Evolutionary conservation across 53 echinoderm and acorn worm species (phyloP), one percentile per base, ranked within the genome.

Genomic region (Glandiceps talaboti): DNA sequence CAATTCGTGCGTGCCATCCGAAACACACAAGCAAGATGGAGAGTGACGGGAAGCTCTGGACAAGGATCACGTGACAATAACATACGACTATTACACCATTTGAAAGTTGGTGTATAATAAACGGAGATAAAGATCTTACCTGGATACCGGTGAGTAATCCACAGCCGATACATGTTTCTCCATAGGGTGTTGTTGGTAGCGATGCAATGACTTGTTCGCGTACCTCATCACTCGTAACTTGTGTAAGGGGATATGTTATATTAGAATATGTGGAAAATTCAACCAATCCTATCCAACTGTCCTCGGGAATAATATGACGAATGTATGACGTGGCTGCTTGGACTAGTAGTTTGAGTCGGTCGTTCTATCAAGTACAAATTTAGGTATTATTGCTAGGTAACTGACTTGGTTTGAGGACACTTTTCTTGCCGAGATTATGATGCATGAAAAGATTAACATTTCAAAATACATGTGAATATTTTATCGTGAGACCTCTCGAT

Each of bases 161-260:
- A 76, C 81, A 87, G 0, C 92, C 92, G 30, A 92, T 92, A 29
- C 83, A 85, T 1, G 92, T 92, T 1, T 83, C 80, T 26, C 90
- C 92, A 12, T 27, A 28, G 31, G 90, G 30, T 0, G 1, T 0
- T 1, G 1, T 0, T 1, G 90, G 90, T 14, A 90, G 73, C 0
- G 76, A 32, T 0, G 75, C 27, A 1, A 84, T 26, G 29, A 90
- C 72, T 0, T 33, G 14, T 31, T 73, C 32, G 33, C 85, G 77
- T 76, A 81, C 79, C 1, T 75, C 75, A 73, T 87, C 79, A 29
- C 74, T 73, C 79, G 85, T 76, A 29, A 81, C 76, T 33, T 73
- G 6, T 31, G 33, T 74, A 73, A 92, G 80, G 0, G 28, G 1
- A 33, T 28, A 73, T 0, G 82, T 77, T 28, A 80, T 73, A 14